These are phyloP conservation scores for Chelmon rostratus DNA, from an alignment of 2,797 vertebrate species.

Conservation along the genomic window DNA sequence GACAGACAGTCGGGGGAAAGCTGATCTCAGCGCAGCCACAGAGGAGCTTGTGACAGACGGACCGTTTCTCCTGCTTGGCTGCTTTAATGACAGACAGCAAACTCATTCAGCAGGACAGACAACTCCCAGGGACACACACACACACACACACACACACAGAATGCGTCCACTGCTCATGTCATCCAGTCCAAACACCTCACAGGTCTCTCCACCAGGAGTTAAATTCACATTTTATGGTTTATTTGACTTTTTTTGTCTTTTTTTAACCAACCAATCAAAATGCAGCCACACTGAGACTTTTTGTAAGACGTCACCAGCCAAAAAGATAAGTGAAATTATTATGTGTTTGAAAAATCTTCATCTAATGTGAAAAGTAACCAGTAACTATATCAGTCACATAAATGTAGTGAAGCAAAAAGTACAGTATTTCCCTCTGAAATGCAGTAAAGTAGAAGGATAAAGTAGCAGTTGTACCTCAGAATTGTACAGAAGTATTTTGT, in stretches of 20 bases:
- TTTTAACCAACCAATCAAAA: too few species aligned
- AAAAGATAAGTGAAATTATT: too few species aligned
- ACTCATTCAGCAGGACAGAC: conserved; percentile 56
- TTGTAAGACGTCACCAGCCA: too few species aligned
- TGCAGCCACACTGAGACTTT: too few species aligned
- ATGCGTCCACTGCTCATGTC: not conserved
- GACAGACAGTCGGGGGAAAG: not conserved
- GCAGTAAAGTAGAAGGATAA: too few species aligned
- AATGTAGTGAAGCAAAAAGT: too few species aligned
- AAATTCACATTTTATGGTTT: conserved; percentile 29
- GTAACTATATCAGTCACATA: too few species aligned
- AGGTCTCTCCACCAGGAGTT: conserved; percentile 17
- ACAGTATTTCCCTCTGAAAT: too few species aligned
- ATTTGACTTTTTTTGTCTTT: not conserved
- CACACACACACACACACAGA: conserved; percentile 1
- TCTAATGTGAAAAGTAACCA: too few species aligned
- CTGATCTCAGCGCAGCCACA: conserved; percentile 45
- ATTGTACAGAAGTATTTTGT: too few species aligned
- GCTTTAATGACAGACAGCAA: conserved; percentile 56
- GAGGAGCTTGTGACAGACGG: conserved; percentile 35
- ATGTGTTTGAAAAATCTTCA: too few species aligned
- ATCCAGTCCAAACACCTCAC: conserved; percentile 13
- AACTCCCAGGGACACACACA: conserved; percentile 42
- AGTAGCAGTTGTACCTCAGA: too few species aligned
- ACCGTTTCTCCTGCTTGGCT: conserved; percentile 51